These are phyloP conservation scores for Pseudomyrmex cubaensis DNA, from an alignment of 1,140 invertebrate species.

Conservation along the genomic window DNA sequence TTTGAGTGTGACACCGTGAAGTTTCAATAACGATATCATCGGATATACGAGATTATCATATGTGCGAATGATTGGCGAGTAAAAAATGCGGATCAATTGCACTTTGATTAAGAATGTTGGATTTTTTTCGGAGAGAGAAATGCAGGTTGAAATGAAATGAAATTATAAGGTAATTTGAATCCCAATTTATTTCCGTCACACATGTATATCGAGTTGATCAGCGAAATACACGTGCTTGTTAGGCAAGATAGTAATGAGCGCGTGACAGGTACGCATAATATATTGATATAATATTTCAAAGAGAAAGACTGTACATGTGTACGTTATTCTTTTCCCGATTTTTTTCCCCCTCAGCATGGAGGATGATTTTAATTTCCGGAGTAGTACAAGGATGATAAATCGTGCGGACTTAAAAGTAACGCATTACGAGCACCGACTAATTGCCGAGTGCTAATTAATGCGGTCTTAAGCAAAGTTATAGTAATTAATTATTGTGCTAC, in stretches of 20 bases:
- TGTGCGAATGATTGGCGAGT: not conserved
- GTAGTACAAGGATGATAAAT: constrained; percentile 60
- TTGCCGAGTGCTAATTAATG: constrained; percentile 66
- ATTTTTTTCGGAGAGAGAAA: not conserved
- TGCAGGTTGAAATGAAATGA: not conserved
- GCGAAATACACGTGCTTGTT: constrained; percentile 14
- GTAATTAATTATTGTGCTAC: constrained; percentile 54
- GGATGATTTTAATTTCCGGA: constrained; percentile 34
- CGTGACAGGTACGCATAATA: not conserved
- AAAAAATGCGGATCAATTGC: too few relatives aligned
- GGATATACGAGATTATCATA: too few relatives aligned
- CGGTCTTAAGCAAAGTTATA: constrained; percentile 58
- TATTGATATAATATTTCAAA: constrained; percentile 5
- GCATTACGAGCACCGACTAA: constrained; percentile 59
- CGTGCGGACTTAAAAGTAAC: constrained; percentile 42
- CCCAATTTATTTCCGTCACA: not conserved
- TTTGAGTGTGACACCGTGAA: too few relatives aligned
- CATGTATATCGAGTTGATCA: not conserved
- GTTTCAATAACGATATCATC: not conserved
- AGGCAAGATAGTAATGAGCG: not conserved
- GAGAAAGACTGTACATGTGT: not conserved
- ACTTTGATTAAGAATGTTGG: not conserved
- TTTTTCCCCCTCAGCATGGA: not conserved
- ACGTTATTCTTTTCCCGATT: not conserved
- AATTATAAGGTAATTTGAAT: not conserved